phyloP scores from a whole-genome alignment of 1,140 invertebrate genomes.

The Pseudomyrmex dendroicus region DNA sequence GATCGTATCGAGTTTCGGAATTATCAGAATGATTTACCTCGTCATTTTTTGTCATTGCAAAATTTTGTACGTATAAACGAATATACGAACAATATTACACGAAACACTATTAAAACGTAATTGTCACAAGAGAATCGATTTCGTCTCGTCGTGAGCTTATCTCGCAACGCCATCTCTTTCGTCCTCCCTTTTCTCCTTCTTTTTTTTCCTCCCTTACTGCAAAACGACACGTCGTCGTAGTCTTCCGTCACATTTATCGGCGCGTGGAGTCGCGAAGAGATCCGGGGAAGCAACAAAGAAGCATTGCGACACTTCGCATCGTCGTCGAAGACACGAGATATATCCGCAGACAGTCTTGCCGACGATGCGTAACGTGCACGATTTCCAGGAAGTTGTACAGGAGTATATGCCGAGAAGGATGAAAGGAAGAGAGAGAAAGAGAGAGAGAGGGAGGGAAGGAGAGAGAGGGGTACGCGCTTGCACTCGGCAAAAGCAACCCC shows the following conservation, averaged over 20 bases:
- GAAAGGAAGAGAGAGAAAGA: too few species aligned
- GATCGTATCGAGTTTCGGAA: neutral
- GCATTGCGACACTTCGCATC: constrained; percentile 38
- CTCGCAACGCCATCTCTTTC: neutral
- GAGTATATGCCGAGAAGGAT: too few species aligned
- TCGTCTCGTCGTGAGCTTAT: neutral
- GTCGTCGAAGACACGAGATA: constrained; percentile 51
- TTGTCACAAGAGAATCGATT: constrained; percentile 3
- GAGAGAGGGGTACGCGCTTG: neutral
- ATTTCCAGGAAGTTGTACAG: constrained; percentile 52
- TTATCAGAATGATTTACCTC: neutral
- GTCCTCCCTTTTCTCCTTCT: neutral
- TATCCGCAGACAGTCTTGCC: constrained; percentile 49
- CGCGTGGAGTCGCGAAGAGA: constrained; percentile 11
- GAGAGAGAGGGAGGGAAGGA: too few species aligned
- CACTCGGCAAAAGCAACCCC: constrained; percentile 57
- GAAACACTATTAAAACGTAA: neutral
- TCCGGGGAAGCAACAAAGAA: constrained; percentile 38
- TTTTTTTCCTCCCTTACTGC: neutral
- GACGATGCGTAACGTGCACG: constrained; percentile 48
- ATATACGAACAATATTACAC: too few species aligned
- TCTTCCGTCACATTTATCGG: constrained; percentile 52
- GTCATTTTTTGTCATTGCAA: neutral
- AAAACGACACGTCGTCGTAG: constrained; percentile 27
- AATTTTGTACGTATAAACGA: too few species aligned